Evolutionary conservation across 2,888 invertebrate genomes (phyloP).

Genomic region (Macrosiphum euphorbiae): DNA sequence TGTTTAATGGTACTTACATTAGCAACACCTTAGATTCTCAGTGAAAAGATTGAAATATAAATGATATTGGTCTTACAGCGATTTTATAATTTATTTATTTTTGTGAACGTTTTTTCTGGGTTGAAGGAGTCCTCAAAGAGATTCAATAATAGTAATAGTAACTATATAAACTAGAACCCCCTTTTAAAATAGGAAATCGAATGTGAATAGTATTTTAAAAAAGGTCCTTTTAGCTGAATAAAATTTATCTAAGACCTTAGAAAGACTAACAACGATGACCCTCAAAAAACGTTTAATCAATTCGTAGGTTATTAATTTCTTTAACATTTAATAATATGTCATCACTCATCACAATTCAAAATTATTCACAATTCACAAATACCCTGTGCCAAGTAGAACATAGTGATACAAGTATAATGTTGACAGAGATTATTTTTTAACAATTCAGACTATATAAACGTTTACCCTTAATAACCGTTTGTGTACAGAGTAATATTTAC

Average conservation of each 20-base stretch:
- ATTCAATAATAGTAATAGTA: neutral
- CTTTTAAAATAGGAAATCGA: neutral
- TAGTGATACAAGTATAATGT: neutral
- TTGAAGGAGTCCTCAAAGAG: neutral
- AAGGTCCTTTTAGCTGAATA: neutral
- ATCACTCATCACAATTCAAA: neutral
- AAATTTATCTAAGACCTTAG: neutral
- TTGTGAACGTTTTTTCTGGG: neutral
- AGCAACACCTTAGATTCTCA: neutral
- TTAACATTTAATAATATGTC: neutral
- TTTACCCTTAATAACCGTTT: neutral
- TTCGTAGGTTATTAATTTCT: neutral
- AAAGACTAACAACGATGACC: neutral
- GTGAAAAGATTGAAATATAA: neutral
- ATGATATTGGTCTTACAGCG: neutral
- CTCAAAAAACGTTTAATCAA: neutral
- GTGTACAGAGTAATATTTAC: neutral
- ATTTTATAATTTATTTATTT: neutral
- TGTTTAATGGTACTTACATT: neutral
- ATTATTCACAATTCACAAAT: neutral
- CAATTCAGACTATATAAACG: neutral
- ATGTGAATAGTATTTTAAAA: neutral
- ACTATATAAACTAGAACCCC: neutral
- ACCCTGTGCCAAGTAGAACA: neutral
- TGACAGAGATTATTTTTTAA: neutral